Evolutionary conservation across 23 tunicate genomes (phyloP).

Genomic region (Corella eumyota): DNA sequence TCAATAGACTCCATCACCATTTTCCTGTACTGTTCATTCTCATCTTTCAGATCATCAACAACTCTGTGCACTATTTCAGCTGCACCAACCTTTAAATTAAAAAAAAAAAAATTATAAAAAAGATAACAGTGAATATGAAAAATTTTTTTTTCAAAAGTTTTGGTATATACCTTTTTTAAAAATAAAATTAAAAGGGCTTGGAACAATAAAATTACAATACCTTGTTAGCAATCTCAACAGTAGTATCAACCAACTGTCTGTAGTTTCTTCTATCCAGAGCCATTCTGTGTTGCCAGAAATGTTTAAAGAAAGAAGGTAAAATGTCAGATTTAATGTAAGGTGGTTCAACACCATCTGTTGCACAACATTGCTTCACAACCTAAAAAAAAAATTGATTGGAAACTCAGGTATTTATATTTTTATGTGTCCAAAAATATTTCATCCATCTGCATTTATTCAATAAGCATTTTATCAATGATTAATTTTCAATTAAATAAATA

Average conservation of each 20-base stretch:
- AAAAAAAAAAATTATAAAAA: neutral
- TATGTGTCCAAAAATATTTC: too few relatives aligned
- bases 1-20: slow-evolving; percentile 99
- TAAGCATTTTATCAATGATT: too few relatives aligned
- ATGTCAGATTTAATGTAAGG: slow-evolving; percentile 96
- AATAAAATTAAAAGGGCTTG: too few relatives aligned
- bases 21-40: slow-evolving; percentile 98
- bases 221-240: slow-evolving; percentile 99
- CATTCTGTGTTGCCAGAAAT: slow-evolving; percentile 99
- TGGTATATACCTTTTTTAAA: too few relatives aligned
- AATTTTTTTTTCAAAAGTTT: too few relatives aligned
- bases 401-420: neutral
- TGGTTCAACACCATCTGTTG: slow-evolving; percentile 97
- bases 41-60: slow-evolving; percentile 97
- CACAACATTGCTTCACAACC: slow-evolving; percentile 99
- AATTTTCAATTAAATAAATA: too few relatives aligned
- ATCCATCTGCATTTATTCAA: too few relatives aligned
- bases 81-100: slow-evolving; percentile 45
- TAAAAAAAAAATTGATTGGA: slow-evolving; percentile 1
- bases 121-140: neutral
- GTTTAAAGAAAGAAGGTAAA: slow-evolving; percentile 92
- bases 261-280: slow-evolving; percentile 96
- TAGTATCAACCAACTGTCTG: slow-evolving; percentile 94
- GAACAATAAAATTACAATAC: slow-evolving; percentile 11
- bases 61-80: slow-evolving; percentile 77